These are phyloP conservation scores for Eupithecia inturbata DNA, from an alignment of 2,888 invertebrate genomes.

Conservation along the genomic window DNA sequence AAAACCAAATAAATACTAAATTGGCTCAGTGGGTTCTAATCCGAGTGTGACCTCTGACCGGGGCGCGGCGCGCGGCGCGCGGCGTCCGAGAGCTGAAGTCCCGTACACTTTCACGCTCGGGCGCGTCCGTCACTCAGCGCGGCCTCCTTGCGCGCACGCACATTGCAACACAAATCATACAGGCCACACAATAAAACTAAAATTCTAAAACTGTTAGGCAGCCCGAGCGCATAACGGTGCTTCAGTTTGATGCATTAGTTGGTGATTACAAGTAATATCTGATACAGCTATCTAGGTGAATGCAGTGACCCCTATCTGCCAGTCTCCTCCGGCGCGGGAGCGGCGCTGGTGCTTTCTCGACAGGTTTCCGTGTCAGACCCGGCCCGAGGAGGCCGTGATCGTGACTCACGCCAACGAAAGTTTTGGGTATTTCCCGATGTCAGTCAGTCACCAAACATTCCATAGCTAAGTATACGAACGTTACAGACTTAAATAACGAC, in stretches of 20 bases:
- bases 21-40: not conserved
- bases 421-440: constrained; percentile 29
- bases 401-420: constrained; percentile 24
- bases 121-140: constrained; percentile 50
- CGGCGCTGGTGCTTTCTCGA: constrained; percentile 23
- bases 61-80: not conserved
- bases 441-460: constrained; percentile 13
- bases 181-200: constrained; percentile 27
- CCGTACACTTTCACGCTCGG: constrained; percentile 63
- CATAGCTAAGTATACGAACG: not conserved
- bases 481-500: not conserved
- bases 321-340: constrained; percentile 16
- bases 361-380: constrained; percentile 28
- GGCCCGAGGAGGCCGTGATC: not conserved
- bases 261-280: constrained; percentile 39
- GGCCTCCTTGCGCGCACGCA: constrained; percentile 40
- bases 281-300: constrained; percentile 40
- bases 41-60: not conserved
- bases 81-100: constrained; percentile 51
- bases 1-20: not conserved
- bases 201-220: constrained; percentile 15
- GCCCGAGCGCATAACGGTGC: constrained; percentile 33
- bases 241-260: constrained; percentile 44
- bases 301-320: constrained; percentile 43
- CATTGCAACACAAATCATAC: constrained; percentile 29